Percentiles rank a stretch among this genome's conserved stretches.
phyloP scores from a whole-genome alignment of 2,113 vertebrate genomes.

The Thunnus thynnus region DNA sequence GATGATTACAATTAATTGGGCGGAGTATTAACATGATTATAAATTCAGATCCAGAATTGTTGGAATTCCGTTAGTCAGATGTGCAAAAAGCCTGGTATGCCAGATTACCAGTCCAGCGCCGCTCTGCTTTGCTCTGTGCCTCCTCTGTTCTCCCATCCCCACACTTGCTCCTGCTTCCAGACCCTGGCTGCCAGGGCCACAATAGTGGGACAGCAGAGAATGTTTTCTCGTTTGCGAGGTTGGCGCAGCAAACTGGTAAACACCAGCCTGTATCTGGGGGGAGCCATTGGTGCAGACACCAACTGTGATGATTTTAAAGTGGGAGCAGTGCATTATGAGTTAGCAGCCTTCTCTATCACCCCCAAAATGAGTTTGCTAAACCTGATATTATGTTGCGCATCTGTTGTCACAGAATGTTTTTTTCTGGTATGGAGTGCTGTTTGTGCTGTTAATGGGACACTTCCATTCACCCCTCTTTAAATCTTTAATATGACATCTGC shows the following conservation, averaged over 20 bases:
- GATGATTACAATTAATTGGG: no score
- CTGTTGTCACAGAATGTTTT: slow-evolving; percentile 58
- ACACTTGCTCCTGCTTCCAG: slow-evolving; percentile 43
- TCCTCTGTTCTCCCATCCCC: slow-evolving; percentile 37
- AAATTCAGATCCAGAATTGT: no score
- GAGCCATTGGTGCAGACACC: slow-evolving; percentile 49
- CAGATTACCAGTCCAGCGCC: no score
- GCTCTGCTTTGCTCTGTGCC: slow-evolving; percentile 30
- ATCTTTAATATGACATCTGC: slow-evolving; percentile 74
- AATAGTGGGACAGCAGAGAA: slow-evolving; percentile 45
- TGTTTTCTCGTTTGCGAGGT: slow-evolving; percentile 50
- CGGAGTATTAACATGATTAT: no score
- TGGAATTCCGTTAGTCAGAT: no score
- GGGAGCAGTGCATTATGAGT: slow-evolving; percentile 41
- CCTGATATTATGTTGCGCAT: slow-evolving; percentile 71
- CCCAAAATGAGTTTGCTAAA: slow-evolving; percentile 67
- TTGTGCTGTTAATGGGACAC: slow-evolving; percentile 60
- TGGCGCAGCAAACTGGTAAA: slow-evolving; percentile 61
- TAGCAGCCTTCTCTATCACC: slow-evolving; percentile 54
- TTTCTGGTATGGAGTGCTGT: slow-evolving; percentile 56
- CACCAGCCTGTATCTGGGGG: slow-evolving; percentile 53
- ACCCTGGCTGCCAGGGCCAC: slow-evolving; percentile 43
- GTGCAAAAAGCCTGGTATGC: no score
- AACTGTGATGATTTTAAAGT: slow-evolving; percentile 67
- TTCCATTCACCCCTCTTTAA: slow-evolving; percentile 67